Percentiles rank a stretch among this genome's conserved stretches.
Evolutionary conservation across 2,888 invertebrate species (phyloP).

Genomic region (Andrena marginata): DNA sequence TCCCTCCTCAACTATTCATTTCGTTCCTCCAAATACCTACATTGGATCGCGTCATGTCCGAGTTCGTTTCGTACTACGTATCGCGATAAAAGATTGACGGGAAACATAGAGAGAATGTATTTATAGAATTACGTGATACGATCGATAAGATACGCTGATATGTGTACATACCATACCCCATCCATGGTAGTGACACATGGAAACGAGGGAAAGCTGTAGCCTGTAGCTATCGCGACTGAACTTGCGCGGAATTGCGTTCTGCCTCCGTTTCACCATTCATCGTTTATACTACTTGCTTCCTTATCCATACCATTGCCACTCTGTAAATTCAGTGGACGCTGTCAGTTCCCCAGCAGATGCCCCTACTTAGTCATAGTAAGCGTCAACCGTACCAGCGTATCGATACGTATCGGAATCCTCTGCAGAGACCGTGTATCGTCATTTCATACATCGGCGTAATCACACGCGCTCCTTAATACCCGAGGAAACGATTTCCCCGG

Average conservation of each 20-base stretch:
- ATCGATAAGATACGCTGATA: constrained; percentile 37
- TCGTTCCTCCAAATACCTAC: neutral
- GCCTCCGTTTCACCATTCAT: too few relatives aligned
- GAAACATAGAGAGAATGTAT: constrained; percentile 11
- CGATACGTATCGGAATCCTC: neutral
- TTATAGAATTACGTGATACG: constrained; percentile 35
- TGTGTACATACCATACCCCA: neutral
- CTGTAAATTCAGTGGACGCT: too few relatives aligned
- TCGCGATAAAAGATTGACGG: constrained; percentile 22
- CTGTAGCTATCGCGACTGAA: neutral
- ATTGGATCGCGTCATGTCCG: too few relatives aligned
- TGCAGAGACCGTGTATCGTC: neutral
- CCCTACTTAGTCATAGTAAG: neutral
- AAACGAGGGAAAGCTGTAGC: neutral
- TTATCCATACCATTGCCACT: too few relatives aligned
- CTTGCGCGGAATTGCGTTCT: neutral
- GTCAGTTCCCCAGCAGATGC: too few relatives aligned
- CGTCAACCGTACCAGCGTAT: too few relatives aligned
- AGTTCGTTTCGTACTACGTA: constrained; percentile 5
- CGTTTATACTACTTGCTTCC: too few relatives aligned
- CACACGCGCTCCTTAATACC: neutral
- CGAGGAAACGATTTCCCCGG: neutral
- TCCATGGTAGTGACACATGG: neutral
- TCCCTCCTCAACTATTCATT: neutral
- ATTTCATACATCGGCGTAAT: neutral